Base-by-base conservation (phyloP, 92 coral and sea anemone genomes). In the Porites divaricata region DNA sequence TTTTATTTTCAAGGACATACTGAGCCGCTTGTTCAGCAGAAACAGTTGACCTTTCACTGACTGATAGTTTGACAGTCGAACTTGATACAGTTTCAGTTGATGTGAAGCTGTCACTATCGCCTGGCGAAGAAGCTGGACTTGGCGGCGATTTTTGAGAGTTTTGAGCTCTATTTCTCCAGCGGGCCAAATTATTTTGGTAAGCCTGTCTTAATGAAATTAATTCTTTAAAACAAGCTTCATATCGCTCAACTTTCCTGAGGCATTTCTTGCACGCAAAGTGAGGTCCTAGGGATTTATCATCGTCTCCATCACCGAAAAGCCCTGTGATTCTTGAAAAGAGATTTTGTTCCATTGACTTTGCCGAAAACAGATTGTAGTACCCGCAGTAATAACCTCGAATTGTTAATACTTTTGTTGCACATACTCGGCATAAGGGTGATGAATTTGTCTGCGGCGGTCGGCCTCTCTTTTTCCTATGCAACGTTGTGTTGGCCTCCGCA, bases 191-290 rank as follows among this genome's bases (percentile, higher is more conserved):
- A 1, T 59, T 76, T 22, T 51, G 67, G 52, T 85, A 81, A n/a
- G 21, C 25, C 15, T 53, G 14, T 53, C 13, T 54, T 15, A 54
- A 54, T 54, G 59, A 54, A 15, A 15, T 54, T 8, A 54, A 19
- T 28, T 76, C 88, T 65, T 84, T 52, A 14, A 84, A 69, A 11
- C 76, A 53, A 41, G 22, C 57, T 22, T 64, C 81, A 66, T 53
- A 76, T 48, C 83, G 65, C 26, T 84, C 83, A 51, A 84, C 6
- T 65, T n/a, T 50, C 16, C 89, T 45, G 20, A 85, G 77, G 45
- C 78, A 77, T 66, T 85, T 85, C 72, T 84, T 84, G 83, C 76
- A 76, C 21, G 66, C 10, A 17, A 75, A 4, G 53, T 22, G 51
- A 19, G 76, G 78, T 61, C 87, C 87, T 23, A 73, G 53, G 54